Evolutionary conservation across 92 coral and sea anemone species (phyloP).

Genomic region (Epizoanthus stellaris): DNA sequence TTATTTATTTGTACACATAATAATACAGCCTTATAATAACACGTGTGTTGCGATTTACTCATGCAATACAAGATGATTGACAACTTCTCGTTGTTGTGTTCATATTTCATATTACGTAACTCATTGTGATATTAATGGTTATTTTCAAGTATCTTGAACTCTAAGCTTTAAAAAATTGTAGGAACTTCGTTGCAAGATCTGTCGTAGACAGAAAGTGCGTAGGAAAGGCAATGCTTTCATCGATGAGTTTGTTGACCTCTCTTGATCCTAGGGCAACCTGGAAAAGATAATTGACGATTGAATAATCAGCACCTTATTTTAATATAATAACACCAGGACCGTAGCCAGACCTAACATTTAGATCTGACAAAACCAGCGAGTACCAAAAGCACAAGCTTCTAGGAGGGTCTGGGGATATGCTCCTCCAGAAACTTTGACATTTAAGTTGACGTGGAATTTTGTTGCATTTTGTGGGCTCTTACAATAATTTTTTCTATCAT

Average conservation of each 20-base stretch:
- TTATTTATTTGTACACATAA: too few species aligned
- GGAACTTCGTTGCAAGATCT: neutral
- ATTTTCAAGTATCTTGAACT: neutral
- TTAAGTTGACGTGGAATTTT: too few species aligned
- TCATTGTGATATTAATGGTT: neutral
- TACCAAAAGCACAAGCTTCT: too few species aligned
- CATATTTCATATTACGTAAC: too few species aligned
- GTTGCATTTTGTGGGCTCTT: too few species aligned
- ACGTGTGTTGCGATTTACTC: neutral
- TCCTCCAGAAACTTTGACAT: too few species aligned
- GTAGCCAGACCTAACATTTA: too few species aligned
- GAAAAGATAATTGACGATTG: neutral
- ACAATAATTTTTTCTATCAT: too few species aligned
- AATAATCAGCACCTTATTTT: neutral
- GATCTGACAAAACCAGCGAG: too few species aligned
- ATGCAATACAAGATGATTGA: neutral
- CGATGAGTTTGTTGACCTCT: neutral
- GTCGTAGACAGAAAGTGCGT: neutral
- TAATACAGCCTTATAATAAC: too few species aligned
- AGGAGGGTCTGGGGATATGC: too few species aligned
- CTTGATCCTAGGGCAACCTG: neutral
- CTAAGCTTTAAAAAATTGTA: neutral
- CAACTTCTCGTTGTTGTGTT: neutral
- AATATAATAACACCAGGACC: neutral
- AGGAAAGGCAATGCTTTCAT: neutral